These are phyloP conservation scores for Pedetes capensis DNA, from an alignment of 2,113 vertebrate species.

Conservation along the genomic window DNA sequence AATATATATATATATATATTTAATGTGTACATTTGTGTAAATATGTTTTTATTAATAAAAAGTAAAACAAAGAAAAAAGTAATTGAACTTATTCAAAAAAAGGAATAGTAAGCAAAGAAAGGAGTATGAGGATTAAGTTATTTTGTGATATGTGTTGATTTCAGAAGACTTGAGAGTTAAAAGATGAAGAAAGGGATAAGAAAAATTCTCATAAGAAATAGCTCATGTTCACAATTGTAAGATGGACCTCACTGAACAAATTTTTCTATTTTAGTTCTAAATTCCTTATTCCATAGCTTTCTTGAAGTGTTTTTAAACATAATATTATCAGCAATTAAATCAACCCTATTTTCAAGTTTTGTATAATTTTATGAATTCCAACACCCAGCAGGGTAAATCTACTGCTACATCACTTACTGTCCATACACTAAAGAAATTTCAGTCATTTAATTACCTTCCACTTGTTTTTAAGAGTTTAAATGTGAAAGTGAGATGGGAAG, in stretches of 20 bases:
- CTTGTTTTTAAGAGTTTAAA: slow-evolving; percentile 11
- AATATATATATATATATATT: neutral
- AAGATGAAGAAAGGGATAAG: neutral
- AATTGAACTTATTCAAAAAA: neutral
- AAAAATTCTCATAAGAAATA: neutral
- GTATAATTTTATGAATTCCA: neutral
- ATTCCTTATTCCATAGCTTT: neutral
- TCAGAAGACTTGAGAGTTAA: neutral
- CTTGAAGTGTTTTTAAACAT: neutral
- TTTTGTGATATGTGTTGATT: neutral
- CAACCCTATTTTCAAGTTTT: neutral
- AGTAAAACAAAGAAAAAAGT: neutral
- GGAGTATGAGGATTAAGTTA: neutral
- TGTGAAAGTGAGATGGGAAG: slow-evolving; percentile 58
- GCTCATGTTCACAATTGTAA: neutral
- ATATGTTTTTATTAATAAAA: neutral
- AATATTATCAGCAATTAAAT: neutral
- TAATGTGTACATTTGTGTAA: neutral
- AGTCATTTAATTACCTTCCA: slow-evolving; percentile 8
- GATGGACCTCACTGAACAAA: neutral
- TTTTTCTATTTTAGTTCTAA: neutral
- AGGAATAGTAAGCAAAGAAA: neutral
- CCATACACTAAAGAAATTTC: neutral
- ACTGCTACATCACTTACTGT: neutral
- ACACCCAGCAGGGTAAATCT: neutral